A percentile compares a stretch with the other conserved stretches of the same genome.
Conservation (phyloP, 2,113 vertebrate species). For the Trichomycterus rosablanca region DNA sequence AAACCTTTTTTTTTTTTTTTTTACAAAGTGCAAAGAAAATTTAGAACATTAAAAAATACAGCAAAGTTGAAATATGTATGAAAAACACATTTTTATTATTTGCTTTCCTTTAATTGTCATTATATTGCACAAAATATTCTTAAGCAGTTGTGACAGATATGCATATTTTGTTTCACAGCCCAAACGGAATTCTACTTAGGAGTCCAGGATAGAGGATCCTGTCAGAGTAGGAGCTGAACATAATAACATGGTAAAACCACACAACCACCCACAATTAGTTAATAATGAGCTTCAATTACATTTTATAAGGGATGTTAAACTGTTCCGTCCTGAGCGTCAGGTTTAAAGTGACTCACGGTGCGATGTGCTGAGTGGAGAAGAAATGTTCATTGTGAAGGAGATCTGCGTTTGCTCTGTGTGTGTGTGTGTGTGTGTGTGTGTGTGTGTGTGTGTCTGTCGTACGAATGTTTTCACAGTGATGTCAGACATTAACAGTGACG, state of each 20-base stretch:
- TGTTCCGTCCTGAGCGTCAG: neutral
- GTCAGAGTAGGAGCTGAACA: neutral
- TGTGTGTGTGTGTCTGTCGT: constrained; percentile 35
- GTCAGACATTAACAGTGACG: constrained; percentile 34
- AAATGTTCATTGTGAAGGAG: constrained; percentile 30
- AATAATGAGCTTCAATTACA: constrained; percentile 30
- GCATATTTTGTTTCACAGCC: too few relatives aligned
- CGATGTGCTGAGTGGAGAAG: constrained; percentile 8
- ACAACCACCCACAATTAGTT: constrained; percentile 17
- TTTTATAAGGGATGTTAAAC: constrained; percentile 34
- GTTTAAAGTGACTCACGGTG: constrained; percentile 7
- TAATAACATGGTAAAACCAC: constrained; percentile 1
- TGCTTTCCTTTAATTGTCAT: too few relatives aligned
- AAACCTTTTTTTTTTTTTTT: too few relatives aligned
- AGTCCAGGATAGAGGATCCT: neutral
- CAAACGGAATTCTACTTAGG: too few relatives aligned
- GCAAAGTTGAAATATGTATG: too few relatives aligned
- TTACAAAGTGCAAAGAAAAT: too few relatives aligned
- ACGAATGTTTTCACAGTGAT: constrained; percentile 46
- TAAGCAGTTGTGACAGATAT: too few relatives aligned
- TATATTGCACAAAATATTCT: too few relatives aligned
- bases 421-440: constrained; percentile 32
- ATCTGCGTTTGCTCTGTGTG: constrained; percentile 14
- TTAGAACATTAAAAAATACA: too few relatives aligned
- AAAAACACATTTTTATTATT: too few relatives aligned